A percentile compares a stretch with the other conserved stretches of the same genome.
phyloP scores from a whole-genome alignment of 2,888 invertebrate genomes.

The Eugnorisma glareosa region DNA sequence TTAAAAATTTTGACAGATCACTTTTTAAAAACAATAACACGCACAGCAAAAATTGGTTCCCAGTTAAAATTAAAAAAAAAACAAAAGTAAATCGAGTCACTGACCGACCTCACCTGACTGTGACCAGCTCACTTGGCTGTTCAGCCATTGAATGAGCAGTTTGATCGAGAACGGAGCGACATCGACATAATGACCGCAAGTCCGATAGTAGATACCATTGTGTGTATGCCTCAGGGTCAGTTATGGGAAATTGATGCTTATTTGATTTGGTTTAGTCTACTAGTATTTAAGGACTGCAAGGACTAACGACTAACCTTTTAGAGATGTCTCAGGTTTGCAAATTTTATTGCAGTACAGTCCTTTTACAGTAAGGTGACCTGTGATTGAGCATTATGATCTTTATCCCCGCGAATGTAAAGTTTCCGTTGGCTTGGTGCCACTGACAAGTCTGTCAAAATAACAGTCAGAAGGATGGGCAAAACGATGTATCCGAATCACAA shows the following conservation, averaged over 20 bases:
- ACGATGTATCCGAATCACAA: neutral
- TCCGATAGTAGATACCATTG: slow-evolving; percentile 25
- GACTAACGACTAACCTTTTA: neutral
- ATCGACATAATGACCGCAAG: slow-evolving; percentile 28
- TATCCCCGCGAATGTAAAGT: neutral
- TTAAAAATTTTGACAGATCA: slow-evolving; percentile 9
- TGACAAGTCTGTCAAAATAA: neutral
- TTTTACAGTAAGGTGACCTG: neutral
- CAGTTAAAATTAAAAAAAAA: slow-evolving; percentile 2
- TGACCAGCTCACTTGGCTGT: slow-evolving; percentile 9
- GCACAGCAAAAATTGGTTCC: too few species aligned
- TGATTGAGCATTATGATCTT: neutral
- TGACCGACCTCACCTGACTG: too few species aligned
- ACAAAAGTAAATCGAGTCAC: slow-evolving; percentile 11
- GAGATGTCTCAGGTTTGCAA: neutral
- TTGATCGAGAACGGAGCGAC: slow-evolving; percentile 25
- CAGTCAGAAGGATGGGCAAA: neutral
- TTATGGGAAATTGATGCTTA: slow-evolving; percentile 29
- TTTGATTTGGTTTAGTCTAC: neutral
- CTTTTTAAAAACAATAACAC: neutral
- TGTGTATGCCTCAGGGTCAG: slow-evolving; percentile 45
- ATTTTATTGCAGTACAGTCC: neutral
- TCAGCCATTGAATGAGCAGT: slow-evolving; percentile 36
- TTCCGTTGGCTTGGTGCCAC: neutral
- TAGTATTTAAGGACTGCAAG: neutral